Conservation (phyloP, 2,888 invertebrate genomes). For the Parnassius smintheus region DNA sequence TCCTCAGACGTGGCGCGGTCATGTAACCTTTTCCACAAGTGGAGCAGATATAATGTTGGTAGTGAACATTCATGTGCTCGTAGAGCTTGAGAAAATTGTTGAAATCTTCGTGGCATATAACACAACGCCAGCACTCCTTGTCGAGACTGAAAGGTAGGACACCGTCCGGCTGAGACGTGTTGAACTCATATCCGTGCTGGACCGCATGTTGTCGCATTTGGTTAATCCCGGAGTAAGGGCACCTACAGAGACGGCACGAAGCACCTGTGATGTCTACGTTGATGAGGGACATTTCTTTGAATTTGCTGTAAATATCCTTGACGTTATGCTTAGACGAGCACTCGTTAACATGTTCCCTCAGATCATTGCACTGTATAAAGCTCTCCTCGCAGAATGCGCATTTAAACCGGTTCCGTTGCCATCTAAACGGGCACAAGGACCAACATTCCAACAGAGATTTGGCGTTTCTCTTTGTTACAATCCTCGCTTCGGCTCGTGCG, state of each 20-base stretch:
- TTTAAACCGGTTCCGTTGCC: constrained; percentile 67
- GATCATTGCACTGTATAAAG: constrained; percentile 56
- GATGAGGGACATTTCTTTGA: constrained; percentile 69
- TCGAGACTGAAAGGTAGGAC: constrained; percentile 63
- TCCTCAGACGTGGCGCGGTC: constrained; percentile 66
- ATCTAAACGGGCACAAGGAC: constrained; percentile 65
- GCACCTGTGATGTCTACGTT: constrained; percentile 65
- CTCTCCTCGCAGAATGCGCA: constrained; percentile 68
- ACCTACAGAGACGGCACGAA: constrained; percentile 52
- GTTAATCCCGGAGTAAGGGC: constrained; percentile 44
- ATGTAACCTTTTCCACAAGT: constrained; percentile 72
- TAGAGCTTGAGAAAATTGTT: constrained; percentile 70
- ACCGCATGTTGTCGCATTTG: constrained; percentile 60
- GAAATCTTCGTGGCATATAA: constrained; percentile 59
- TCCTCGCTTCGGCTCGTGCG: constrained; percentile 60
- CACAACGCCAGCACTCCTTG: constrained; percentile 65
- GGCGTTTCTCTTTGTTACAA: constrained; percentile 68
- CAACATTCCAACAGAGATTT: constrained; percentile 62
- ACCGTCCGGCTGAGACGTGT: constrained; percentile 62
- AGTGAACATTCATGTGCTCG: constrained; percentile 72
- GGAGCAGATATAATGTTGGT: constrained; percentile 70
- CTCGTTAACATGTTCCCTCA: constrained; percentile 56
- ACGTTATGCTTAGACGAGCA: constrained; percentile 53
- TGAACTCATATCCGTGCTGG: constrained; percentile 56
- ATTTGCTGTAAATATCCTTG: constrained; percentile 69